Evolutionary conservation across 1,140 invertebrate genomes (phyloP).

Genomic region (Drosophila orena): DNA sequence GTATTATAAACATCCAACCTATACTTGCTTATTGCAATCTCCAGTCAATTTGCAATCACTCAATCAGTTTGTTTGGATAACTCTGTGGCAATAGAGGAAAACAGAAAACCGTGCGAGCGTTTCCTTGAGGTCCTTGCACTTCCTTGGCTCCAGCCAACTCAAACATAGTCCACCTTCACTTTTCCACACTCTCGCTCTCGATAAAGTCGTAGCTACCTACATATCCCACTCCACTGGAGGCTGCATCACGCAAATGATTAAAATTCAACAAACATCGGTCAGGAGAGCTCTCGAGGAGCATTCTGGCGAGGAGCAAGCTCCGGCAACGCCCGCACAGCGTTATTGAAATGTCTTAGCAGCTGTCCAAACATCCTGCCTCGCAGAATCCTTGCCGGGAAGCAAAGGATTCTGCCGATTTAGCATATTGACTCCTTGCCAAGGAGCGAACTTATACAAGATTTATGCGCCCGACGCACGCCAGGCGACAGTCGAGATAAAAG

Average conservation of each 20-base stretch:
- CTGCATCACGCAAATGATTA: conserved; percentile 60
- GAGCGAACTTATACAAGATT: conserved; percentile 82
- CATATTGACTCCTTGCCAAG: conserved; percentile 82
- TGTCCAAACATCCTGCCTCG: conserved; percentile 62
- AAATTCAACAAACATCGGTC: conserved; percentile 69
- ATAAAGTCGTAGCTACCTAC: conserved; percentile 32
- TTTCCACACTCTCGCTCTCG: conserved; percentile 39
- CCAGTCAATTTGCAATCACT: not conserved
- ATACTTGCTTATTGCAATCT: not conserved
- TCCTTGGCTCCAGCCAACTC: conserved; percentile 10
- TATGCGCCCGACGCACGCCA: conserved; percentile 65
- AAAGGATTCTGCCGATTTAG: conserved; percentile 74
- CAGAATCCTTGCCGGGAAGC: conserved; percentile 2
- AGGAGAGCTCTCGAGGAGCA: conserved; percentile 20
- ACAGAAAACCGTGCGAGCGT: not conserved
- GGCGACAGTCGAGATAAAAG: conserved; percentile 78
- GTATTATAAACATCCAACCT: not conserved
- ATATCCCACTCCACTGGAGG: conserved; percentile 10
- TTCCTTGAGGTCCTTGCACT: conserved; percentile 19
- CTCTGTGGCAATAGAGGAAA: not conserved
- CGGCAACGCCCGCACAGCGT: conserved; percentile 55
- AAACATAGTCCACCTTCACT: conserved; percentile 15
- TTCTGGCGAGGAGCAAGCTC: conserved; percentile 21
- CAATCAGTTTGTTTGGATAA: conserved; percentile 16
- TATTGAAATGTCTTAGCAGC: conserved; percentile 81